Conservation (phyloP, 2,113 vertebrate species). For the Daboia siamensis region DNA sequence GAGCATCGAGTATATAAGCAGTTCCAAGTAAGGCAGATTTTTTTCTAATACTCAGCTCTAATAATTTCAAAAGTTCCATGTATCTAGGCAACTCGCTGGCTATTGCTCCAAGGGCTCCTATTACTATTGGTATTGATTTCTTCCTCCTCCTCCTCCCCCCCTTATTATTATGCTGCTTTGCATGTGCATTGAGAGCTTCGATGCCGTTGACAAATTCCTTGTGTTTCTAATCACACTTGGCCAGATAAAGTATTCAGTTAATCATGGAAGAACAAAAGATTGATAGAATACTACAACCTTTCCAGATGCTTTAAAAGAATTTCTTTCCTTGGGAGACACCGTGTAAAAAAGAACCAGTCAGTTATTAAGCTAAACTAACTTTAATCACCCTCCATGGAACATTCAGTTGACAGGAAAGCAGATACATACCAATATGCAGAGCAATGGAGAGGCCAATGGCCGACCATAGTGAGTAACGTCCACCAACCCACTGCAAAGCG, state of each 20-base stretch:
- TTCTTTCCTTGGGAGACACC: neutral
- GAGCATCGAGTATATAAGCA: no score
- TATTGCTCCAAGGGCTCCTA: no score
- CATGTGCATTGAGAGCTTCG: no score
- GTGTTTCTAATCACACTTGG: neutral
- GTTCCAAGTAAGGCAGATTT: no score
- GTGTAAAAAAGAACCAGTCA: neutral
- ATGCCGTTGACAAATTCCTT: neutral
- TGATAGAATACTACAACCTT: neutral
- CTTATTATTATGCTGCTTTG: no score
- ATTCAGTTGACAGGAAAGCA: neutral
- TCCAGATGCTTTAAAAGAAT: neutral
- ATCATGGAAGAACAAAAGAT: neutral
- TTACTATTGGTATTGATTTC: no score
- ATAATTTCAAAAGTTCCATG: no score
- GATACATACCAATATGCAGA: constrained; percentile 86
- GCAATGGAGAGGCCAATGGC: constrained; percentile 98
- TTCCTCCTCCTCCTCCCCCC: no score
- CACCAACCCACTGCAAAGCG: constrained; percentile 90
- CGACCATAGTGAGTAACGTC: constrained; percentile 96
- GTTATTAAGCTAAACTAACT: neutral
- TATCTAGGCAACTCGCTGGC: no score
- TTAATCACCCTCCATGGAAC: neutral
- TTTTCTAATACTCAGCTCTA: no score
- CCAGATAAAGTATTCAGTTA: neutral